These are phyloP conservation scores for Lasiurus borealis DNA, from an alignment of 2,113 vertebrate genomes.

Conservation along the genomic window DNA sequence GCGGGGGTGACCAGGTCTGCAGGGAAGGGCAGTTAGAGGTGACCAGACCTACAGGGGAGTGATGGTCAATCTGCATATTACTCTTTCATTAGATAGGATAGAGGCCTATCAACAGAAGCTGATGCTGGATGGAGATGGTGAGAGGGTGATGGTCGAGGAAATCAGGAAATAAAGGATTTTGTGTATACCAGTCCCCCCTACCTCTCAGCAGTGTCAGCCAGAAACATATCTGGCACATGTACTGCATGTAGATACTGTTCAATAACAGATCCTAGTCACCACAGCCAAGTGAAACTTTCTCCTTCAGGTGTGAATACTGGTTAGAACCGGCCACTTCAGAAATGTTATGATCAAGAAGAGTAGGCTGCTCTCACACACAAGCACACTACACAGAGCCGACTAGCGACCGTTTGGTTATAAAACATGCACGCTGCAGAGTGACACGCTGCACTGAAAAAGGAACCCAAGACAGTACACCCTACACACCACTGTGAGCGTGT, in stretches of 20 bases:
- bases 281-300: not conserved
- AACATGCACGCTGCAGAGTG: not conserved
- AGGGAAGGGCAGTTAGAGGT: too few species aligned
- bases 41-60: too few species aligned
- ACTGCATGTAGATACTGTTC: not conserved
- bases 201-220: not conserved
- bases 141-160: not conserved
- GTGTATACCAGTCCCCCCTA: not conserved
- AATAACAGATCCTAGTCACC: not conserved
- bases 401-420: not conserved
- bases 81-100: too few species aligned
- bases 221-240: slow-evolving; percentile 10
- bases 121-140: not conserved
- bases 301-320: not conserved
- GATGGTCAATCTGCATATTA: too few species aligned
- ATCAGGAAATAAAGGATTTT: not conserved
- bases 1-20: too few species aligned
- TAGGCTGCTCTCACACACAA: not conserved
- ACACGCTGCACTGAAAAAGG: not conserved
- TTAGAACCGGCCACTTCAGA: not conserved
- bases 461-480: too few species aligned
- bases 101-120: not conserved
- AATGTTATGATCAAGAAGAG: not conserved
- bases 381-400: not conserved
- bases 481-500: too few species aligned